Percentiles rank a stretch among this genome's conserved stretches.
Evolutionary conservation across 1,140 invertebrate species (phyloP).

Genomic region (Eufriesea mexicana): DNA sequence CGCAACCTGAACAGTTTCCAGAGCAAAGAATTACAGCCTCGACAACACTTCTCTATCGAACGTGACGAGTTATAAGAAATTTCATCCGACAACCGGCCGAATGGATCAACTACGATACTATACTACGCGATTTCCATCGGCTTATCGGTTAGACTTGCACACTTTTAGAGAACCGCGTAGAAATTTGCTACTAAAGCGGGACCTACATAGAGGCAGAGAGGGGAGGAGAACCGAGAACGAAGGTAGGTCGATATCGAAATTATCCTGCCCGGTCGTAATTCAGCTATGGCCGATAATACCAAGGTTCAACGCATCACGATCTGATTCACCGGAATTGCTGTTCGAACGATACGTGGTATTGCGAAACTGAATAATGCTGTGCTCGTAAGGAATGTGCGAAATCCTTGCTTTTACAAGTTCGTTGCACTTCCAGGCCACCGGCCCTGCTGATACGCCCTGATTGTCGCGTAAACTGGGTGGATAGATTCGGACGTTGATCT

Average conservation of each 20-base stretch:
- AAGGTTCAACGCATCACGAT: constrained; percentile 1
- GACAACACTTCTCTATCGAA: not conserved
- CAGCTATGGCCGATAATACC: not conserved
- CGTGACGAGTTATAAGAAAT: not conserved
- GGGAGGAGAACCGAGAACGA: not conserved
- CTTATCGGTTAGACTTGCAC: not conserved
- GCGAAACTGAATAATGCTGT: constrained; percentile 50
- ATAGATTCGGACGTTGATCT: constrained; percentile 44
- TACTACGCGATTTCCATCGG: no score
- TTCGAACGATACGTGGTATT: constrained; percentile 29
- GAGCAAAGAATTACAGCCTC: constrained; percentile 48
- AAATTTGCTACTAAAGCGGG: not conserved
- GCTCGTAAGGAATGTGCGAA: constrained; percentile 49
- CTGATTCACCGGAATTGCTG: constrained; percentile 19
- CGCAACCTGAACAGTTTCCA: constrained; percentile 81
- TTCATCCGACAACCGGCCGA: not conserved
- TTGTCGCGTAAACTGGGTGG: constrained; percentile 43
- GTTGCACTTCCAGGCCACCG: constrained; percentile 54
- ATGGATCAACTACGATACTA: not conserved
- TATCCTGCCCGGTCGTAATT: not conserved
- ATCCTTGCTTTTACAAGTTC: constrained; percentile 47
- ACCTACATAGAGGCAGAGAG: not conserved
- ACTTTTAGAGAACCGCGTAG: no score
- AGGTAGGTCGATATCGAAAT: not conserved
- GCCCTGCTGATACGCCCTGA: constrained; percentile 49